Evolutionary conservation across 2,797 vertebrate genomes (phyloP), one percentile per base, ranked within the genome.

Genomic region (Nyctalus aviator): DNA sequence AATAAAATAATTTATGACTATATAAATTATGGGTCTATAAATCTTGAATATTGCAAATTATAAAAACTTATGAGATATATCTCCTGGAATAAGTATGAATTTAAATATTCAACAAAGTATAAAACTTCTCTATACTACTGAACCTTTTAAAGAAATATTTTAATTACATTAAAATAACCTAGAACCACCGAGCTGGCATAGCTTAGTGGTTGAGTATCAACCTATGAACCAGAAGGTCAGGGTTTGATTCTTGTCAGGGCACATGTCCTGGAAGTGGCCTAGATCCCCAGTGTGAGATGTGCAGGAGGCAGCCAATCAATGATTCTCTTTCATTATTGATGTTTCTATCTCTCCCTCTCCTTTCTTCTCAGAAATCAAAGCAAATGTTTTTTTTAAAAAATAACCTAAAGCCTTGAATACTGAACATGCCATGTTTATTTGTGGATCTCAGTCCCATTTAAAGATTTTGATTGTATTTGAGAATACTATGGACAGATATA

Each of bases 391-490:
- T 62, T 62, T 30, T 1, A 6, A 27, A 37, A 76, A 48, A n/a
- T 53, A 76, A 6, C 0, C 0, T 30, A 27, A 84, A 72, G 11
- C 0, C 14, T 37, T 46, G 14, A 66, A 66, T 25, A 12, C 37
- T 88, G 30, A 77, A n/a, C 5, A 27, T 68, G 57, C 0, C 9
- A 64, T 69, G 32, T 76, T 90, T 35, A 84, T 55, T 41, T 55
- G 6, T 21, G 89, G 27, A 18, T 84, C 32, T 76, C 18, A 41
- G 27, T 77, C 1, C 21, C 11, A 71, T 50, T 84, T 79, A 93
- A 88, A 66, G 30, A 20, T 27, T 94, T 78, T 69, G 17, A 84
- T 20, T 84, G 50, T 68, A 92, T 79, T 94, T 93, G 27, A 82
- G 11, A 83, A 27, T 44, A 79, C 32, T 68, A 23, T 1, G 55